Conservation (phyloP, 1,140 invertebrate genomes). For the Patella vulgata region DNA sequence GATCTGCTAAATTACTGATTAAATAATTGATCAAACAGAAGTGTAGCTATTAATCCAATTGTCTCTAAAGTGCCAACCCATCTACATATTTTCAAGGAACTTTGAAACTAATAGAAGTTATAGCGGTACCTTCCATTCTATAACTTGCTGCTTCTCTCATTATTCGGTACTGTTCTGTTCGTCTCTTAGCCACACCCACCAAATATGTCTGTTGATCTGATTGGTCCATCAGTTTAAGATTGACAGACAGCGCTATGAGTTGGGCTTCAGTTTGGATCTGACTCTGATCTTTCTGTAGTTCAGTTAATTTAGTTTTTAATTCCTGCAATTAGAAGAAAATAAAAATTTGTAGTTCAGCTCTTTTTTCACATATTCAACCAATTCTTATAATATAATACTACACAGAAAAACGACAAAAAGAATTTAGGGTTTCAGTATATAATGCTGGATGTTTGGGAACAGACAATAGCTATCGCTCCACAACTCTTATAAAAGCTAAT, state of each 20-base stretch:
- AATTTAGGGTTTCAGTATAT: too few relatives aligned
- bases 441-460: too few relatives aligned
- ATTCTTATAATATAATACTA: constrained; percentile 10
- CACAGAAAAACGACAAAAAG: too few relatives aligned
- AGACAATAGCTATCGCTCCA: too few relatives aligned
- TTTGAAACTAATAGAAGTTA: too few relatives aligned
- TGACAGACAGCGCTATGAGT: constrained; percentile 18
- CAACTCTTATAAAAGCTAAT: too few relatives aligned
- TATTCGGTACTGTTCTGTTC: constrained; percentile 37
- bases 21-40: too few relatives aligned
- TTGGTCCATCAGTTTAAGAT: constrained; percentile 19
- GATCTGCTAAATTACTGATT: too few relatives aligned
- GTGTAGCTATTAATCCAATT: too few relatives aligned
- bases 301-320: constrained; percentile 40
- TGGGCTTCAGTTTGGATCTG: constrained; percentile 36
- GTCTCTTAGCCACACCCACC: constrained; percentile 31
- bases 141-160: constrained; percentile 35
- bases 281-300: constrained; percentile 40
- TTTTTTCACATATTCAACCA: not conserved
- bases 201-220: constrained; percentile 26
- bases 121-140: constrained; percentile 39
- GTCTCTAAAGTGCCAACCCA: too few relatives aligned
- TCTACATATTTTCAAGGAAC: too few relatives aligned
- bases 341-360: not conserved
- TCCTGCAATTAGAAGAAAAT: constrained; percentile 33